These are phyloP conservation scores for Oscheius sp. DNA, from an alignment of 2,888 invertebrate species.

Conservation along the genomic window DNA sequence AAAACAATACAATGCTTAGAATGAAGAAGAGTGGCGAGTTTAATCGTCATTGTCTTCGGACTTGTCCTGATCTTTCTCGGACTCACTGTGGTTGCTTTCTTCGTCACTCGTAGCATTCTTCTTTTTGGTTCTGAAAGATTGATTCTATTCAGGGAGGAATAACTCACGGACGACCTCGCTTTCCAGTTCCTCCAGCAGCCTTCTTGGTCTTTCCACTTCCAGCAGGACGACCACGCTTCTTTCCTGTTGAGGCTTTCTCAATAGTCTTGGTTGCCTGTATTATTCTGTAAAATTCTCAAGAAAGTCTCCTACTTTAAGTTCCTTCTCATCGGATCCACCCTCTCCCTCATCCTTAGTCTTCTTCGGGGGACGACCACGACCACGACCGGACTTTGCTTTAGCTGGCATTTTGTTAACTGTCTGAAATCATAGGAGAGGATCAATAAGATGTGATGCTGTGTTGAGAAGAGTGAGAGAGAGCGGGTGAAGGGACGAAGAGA, in stretches of 20 bases:
- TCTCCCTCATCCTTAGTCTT: conserved; percentile 1
- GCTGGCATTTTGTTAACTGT: conserved; percentile 12
- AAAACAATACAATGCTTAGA: no score
- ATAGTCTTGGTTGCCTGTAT: conserved; percentile 23
- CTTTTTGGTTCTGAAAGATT: conserved; percentile 6
- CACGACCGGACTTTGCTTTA: conserved; percentile 21
- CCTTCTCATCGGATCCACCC: conserved; percentile 17
- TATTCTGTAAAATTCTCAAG: background rate
- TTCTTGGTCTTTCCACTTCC: background rate
- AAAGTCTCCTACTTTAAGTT: conserved; percentile 3
- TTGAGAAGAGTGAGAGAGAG: background rate
- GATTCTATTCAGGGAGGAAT: background rate
- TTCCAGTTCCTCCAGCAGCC: background rate
- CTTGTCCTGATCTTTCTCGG: conserved; percentile 15
- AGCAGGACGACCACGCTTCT: conserved; percentile 18
- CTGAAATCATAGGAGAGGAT: no score
- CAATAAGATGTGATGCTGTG: no score
- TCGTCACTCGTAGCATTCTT: conserved; percentile 11
- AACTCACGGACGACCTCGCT: conserved; percentile 22
- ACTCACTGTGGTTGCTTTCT: conserved; percentile 20
- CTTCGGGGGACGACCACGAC: conserved; percentile 24
- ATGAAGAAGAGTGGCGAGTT: background rate
- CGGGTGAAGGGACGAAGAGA: background rate
- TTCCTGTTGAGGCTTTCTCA: conserved; percentile 10
- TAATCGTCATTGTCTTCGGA: conserved; percentile 13